Base-by-base conservation (phyloP, 1,140 invertebrate genomes). In the Andrena cerasifolii region DNA sequence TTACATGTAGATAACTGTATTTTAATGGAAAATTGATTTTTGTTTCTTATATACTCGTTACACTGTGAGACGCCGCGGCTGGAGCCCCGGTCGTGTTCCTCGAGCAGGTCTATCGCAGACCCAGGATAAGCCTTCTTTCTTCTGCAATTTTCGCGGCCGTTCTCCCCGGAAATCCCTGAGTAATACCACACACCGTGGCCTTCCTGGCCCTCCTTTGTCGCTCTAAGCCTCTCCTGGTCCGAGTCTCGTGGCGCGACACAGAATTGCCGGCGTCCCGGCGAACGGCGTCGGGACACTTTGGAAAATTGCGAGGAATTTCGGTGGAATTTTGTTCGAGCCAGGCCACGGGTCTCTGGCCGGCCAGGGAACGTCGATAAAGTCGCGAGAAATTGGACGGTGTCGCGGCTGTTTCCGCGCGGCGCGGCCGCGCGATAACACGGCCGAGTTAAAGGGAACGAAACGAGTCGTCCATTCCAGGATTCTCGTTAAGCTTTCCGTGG, bases 111-210 rank as follows among this genome's bases (percentile, higher is more conserved):
- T 63, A 26, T 3, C 62, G 31, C 8, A 0, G 36, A 4, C 40
- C 40, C 7, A 28, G 74, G 45, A 61, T 70, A 77, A 77, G 66
- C 54, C 54, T 61, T 24, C 45, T 59, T 61, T 77, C 54, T 51
- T 24, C 54, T 18, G 45, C 66, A 77, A 77, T 77, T 77, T 77
- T 77, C 74, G 33, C 65, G 74, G 43, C 43, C 43, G 33, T 61
- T 61, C 66, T n/a, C 16, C 56, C 53, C 31, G 45, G 12, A 77
- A 70, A 77, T 77, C 74, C 74, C 54, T 61, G 28, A 45, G 31
- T 70, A 70, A 71, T 77, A n/a, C n/a, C n/a, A n/a, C n/a, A n/a
- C n/a, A n/a, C n/a, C n/a, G n/a, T n/a, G n/a, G n/a, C n/a, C n/a
- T n/a, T n/a, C n/a, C n/a, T 3, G 3, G 14, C 18, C 2, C 28